These are phyloP conservation scores for Macrosteles quadrilineatus DNA, from an alignment of 1,140 invertebrate species.

Conservation along the genomic window DNA sequence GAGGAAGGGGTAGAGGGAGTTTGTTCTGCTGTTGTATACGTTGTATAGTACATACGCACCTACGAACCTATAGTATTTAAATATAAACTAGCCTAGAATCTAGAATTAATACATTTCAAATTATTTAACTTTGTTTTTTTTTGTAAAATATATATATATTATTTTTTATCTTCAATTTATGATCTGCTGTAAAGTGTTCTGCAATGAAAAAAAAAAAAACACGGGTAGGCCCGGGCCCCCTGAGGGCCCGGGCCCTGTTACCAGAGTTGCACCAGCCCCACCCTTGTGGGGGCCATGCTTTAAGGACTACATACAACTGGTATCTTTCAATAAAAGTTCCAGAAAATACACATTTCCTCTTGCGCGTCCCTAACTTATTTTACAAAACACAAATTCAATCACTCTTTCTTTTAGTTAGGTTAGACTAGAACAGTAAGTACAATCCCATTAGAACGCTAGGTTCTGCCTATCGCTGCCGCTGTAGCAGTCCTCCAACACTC, in stretches of 20 bases:
- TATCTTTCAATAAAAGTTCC: too few species aligned
- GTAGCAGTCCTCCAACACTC: too few species aligned
- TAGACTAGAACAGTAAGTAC: too few species aligned
- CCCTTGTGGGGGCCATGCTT: neutral
- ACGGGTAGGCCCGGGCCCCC: neutral
- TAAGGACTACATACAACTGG: too few species aligned
- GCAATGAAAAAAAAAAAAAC: neutral
- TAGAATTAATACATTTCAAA: neutral
- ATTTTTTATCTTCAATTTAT: neutral
- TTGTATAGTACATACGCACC: conserved; percentile 8
- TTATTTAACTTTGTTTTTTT: conserved; percentile 7
- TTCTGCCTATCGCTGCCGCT: too few species aligned
- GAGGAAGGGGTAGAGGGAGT: neutral
- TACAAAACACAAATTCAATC: too few species aligned
- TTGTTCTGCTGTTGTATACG: conserved; percentile 12
- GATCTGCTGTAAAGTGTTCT: too few species aligned
- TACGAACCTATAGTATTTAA: too few species aligned
- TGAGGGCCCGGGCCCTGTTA: neutral
- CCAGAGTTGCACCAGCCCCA: neutral
- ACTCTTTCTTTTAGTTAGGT: too few species aligned
- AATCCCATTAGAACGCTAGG: too few species aligned
- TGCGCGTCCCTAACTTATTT: too few species aligned
- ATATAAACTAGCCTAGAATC: neutral
- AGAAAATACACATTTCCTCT: too few species aligned
- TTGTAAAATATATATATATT: neutral